A percentile compares a stretch with the other conserved stretches of the same genome.
Evolutionary conservation across 2,888 invertebrate genomes (phyloP).

Genomic region (Orthosia gracilis): DNA sequence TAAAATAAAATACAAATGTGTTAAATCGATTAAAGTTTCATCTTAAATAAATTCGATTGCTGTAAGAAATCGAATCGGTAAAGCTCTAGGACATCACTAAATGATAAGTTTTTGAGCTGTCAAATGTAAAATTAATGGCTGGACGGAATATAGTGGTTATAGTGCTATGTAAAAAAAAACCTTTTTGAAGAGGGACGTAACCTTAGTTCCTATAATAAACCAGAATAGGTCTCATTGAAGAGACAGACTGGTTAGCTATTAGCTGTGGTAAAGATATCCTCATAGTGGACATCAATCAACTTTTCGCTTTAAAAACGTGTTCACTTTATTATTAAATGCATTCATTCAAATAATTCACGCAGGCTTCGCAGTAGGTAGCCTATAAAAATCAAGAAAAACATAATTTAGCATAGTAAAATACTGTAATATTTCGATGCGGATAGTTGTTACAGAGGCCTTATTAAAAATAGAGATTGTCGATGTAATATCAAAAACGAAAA

Average conservation of each 20-base stretch:
- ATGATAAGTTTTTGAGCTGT: too few relatives aligned
- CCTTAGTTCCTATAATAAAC: not conserved
- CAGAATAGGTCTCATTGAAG: slow-evolving; percentile 4
- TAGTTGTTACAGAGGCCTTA: not conserved
- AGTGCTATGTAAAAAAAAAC: not conserved
- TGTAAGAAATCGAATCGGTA: too few relatives aligned
- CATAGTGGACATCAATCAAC: not conserved
- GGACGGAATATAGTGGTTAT: too few relatives aligned
- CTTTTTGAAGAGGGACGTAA: not conserved
- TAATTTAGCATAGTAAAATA: not conserved
- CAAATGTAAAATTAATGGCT: too few relatives aligned
- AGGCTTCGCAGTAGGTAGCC: too few relatives aligned
- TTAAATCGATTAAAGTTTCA: too few relatives aligned
- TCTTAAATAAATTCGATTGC: too few relatives aligned
- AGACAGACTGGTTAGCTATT: slow-evolving; percentile 15
- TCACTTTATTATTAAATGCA: too few relatives aligned
- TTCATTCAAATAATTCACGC: not conserved
- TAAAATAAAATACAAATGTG: too few relatives aligned
- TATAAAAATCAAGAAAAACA: not conserved
- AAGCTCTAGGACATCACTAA: too few relatives aligned
- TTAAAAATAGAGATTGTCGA: not conserved
- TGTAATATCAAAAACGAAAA: not conserved
- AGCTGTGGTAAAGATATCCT: not conserved
- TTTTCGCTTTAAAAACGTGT: not conserved
- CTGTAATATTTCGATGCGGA: not conserved